Evolutionary conservation across 2,797 vertebrate species (phyloP), one percentile per base, ranked within the genome.

Genomic region (Heterohyrax brucei): DNA sequence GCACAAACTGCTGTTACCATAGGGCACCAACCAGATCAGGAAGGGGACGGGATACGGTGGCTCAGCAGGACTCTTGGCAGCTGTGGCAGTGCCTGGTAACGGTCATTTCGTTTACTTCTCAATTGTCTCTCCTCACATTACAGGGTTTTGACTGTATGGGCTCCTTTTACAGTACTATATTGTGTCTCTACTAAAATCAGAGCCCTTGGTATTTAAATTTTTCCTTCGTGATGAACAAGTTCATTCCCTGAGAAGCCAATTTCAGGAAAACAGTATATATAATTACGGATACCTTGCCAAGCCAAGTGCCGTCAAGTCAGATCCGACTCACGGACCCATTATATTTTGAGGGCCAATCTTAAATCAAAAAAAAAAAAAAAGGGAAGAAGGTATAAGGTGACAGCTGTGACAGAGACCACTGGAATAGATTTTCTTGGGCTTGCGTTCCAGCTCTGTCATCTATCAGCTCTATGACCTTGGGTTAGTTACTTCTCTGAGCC

Each of bases 401-500:
- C 8, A 48, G 61, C n/a, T 30, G 82, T 46, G 39, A 39, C 19
- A 88, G 64, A 66, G 26, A 66, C 33, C 21, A 44, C 21, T 28
- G 48, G 8, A 9, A 8, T 12, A 33, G n/a, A 8, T 3, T 50
- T 82, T 64, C 24, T 13, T 44, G 33, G 4, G 12, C 22, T 83
- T 56, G 14, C 3, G 3, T 33, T 33, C 9, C 12, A 62, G 83
- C 10, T 70, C 21, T 80, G 28, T 72, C 48, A 56, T 46, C 30
- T 62, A 72, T 44, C 62, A 73, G 81, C 21, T 83, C 21, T 83
- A 30, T 77, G 26, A 87, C 1, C 30, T 46, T 81, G 39, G 14
- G 13, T 12, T 94, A 79, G 18, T 61, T 80, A 90, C 28, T 76
- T 95, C 59, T 89, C 76, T 76, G 33, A 70, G 28, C 48, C 14